These are phyloP conservation scores for Steinernema scapterisci DNA, from an alignment of 2,888 invertebrate genomes.

Conservation along the genomic window DNA sequence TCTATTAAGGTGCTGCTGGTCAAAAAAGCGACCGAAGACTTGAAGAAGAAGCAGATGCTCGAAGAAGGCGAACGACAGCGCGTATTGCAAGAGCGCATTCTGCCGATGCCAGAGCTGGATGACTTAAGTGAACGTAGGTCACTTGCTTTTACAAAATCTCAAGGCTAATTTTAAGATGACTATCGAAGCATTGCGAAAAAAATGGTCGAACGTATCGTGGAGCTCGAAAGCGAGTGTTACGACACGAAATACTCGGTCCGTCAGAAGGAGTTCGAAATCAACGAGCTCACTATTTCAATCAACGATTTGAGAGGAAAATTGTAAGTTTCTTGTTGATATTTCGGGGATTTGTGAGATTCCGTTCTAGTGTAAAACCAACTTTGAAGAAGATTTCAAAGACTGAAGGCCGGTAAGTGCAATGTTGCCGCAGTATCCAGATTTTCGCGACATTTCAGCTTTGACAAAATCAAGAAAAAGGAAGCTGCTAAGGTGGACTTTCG, in stretches of 20 bases:
- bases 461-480: constrained; percentile 66
- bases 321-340: constrained; percentile 65
- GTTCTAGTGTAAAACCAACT: constrained; percentile 66
- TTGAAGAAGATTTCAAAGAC: constrained; percentile 99
- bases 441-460: constrained; percentile 47
- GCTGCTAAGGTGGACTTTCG: constrained; percentile 64
- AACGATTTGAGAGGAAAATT: constrained; percentile 99
- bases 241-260: constrained; percentile 96
- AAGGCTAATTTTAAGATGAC: constrained; percentile 41
- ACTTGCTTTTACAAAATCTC: neutral
- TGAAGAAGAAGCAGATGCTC: constrained; percentile 98
- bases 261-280: constrained; percentile 95
- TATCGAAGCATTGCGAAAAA: constrained; percentile 53
- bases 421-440: neutral
- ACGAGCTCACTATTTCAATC: constrained; percentile 98
- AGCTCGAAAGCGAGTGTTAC: constrained; percentile 76
- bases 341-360: neutral
- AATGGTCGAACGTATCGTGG: constrained; percentile 74
- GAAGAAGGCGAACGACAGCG: constrained; percentile 96
- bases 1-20: constrained; percentile 86
- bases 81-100: constrained; percentile 90
- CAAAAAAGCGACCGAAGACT: constrained; percentile 99
- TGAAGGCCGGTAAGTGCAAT: constrained; percentile 79
- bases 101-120: constrained; percentile 85
- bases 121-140: neutral